Percentiles rank a stretch among this genome's conserved stretches.
phyloP scores from a whole-genome alignment of 2,888 invertebrate genomes.

The Spisula subtruncata region DNA sequence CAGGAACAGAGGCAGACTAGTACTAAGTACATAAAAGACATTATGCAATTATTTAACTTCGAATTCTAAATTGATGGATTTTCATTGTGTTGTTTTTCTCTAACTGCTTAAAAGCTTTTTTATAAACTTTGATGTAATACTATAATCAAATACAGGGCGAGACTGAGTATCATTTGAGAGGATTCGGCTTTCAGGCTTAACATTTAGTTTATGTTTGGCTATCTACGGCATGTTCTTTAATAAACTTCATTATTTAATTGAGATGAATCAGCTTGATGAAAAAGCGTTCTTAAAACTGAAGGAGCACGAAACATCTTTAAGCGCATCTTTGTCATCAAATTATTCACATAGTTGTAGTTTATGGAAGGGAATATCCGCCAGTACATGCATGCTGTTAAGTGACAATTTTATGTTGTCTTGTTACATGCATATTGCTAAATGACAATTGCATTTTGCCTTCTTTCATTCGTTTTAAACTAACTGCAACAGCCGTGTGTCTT shows the following conservation, averaged over 20 bases:
- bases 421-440: not conserved
- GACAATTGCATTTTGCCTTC: not conserved
- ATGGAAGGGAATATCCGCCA: not conserved
- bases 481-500: not conserved
- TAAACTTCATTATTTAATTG: not conserved
- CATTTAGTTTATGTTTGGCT: not conserved
- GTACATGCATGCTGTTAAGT: not conserved
- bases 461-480: no score
- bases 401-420: not conserved
- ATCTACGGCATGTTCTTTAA: not conserved
- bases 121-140: not conserved
- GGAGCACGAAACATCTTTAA: not conserved
- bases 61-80: slow-evolving; percentile 27
- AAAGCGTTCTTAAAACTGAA: not conserved
- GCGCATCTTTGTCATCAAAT: not conserved
- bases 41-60: slow-evolving; percentile 46
- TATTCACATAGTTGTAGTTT: not conserved
- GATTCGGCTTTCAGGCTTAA: not conserved
- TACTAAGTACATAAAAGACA: slow-evolving; percentile 30
- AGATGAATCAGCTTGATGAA: not conserved
- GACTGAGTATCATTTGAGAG: not conserved
- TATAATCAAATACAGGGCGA: slow-evolving; percentile 15
- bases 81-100: slow-evolving; percentile 27
- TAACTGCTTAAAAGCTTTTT: slow-evolving; percentile 17
- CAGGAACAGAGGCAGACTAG: slow-evolving; percentile 31